Percentiles rank a stretch among this genome's conserved stretches.
Evolutionary conservation across 1,140 invertebrate species (phyloP).

Genomic region (Andricus grossulariae): DNA sequence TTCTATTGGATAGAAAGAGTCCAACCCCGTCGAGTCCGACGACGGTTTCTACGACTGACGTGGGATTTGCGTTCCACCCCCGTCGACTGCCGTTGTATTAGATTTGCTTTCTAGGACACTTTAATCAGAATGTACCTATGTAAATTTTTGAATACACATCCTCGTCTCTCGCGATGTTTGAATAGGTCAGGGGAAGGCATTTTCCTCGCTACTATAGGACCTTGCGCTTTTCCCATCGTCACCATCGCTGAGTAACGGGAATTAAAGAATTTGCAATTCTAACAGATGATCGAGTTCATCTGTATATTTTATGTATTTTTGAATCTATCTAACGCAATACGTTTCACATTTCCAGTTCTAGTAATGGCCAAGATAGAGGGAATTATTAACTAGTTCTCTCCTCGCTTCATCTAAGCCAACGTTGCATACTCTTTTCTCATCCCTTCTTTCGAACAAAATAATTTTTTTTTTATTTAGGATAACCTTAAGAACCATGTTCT

Average conservation of each 20-base stretch:
- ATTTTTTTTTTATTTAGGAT: too few relatives aligned
- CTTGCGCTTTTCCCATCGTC: conserved; percentile 30
- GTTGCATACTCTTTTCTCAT: too few relatives aligned
- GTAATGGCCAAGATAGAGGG: too few relatives aligned
- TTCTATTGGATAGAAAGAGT: conserved; percentile 51
- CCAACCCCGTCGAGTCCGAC: conserved; percentile 40
- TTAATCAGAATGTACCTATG: conserved; percentile 77
- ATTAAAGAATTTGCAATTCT: conserved; percentile 78
- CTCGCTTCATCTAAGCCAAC: too few relatives aligned
- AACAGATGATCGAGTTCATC: conserved; percentile 66
- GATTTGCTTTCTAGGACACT: conserved; percentile 76
- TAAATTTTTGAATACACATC: conserved; percentile 77
- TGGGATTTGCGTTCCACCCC: conserved; percentile 51
- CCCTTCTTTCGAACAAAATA: too few relatives aligned
- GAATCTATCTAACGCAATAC: too few relatives aligned
- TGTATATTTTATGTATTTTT: conserved; percentile 46
- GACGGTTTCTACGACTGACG: conserved; percentile 57
- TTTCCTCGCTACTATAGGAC: conserved; percentile 60
- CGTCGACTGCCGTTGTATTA: conserved; percentile 68
- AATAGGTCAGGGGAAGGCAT: conserved; percentile 75
- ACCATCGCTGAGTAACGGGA: conserved; percentile 60
- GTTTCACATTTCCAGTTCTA: too few relatives aligned
- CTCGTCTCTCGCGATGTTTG: conserved; percentile 73
- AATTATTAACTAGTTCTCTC: too few relatives aligned
- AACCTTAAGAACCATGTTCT: too few relatives aligned